A percentile compares a stretch with the other conserved stretches of the same genome.
Evolutionary conservation across 2,888 invertebrate genomes (phyloP).

Genomic region (Thera obeliscata): DNA sequence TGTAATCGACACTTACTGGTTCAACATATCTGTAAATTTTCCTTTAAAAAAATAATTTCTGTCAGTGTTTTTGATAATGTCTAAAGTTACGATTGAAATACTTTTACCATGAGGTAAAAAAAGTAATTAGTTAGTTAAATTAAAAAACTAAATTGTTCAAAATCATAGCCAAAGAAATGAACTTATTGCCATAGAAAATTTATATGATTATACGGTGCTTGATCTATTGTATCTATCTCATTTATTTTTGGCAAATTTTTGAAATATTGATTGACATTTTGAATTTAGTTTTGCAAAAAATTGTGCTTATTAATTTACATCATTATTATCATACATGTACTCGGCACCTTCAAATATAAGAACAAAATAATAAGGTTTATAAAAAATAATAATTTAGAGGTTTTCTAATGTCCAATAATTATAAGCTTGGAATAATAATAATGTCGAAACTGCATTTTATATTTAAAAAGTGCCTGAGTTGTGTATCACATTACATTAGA

Average conservation of each 20-base stretch:
- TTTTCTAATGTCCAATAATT: constrained; percentile 10
- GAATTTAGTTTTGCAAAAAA: background rate
- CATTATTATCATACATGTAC: background rate
- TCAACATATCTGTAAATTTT: no score
- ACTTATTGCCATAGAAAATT: constrained; percentile 30
- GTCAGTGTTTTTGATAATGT: no score
- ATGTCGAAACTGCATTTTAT: constrained; percentile 19
- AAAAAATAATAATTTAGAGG: background rate
- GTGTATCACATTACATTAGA: constrained; percentile 14
- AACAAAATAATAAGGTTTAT: no score
- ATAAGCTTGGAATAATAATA: constrained; percentile 20
- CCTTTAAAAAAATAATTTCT: no score
- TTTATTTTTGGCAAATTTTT: background rate
- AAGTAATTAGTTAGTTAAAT: no score
- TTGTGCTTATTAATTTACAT: background rate
- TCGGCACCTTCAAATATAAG: background rate
- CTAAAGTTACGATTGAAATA: no score
- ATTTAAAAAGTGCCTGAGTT: constrained; percentile 13
- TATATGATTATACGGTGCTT: constrained; percentile 10
- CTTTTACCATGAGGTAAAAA: no score
- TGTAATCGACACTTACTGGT: no score
- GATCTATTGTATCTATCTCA: background rate
- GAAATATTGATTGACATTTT: background rate
- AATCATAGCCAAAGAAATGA: constrained; percentile 39
- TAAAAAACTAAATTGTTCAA: constrained; percentile 30